phyloP scores from a whole-genome alignment of 37 sponge, comb jelly and placozoan species.

The Halichondria panicea region DNA sequence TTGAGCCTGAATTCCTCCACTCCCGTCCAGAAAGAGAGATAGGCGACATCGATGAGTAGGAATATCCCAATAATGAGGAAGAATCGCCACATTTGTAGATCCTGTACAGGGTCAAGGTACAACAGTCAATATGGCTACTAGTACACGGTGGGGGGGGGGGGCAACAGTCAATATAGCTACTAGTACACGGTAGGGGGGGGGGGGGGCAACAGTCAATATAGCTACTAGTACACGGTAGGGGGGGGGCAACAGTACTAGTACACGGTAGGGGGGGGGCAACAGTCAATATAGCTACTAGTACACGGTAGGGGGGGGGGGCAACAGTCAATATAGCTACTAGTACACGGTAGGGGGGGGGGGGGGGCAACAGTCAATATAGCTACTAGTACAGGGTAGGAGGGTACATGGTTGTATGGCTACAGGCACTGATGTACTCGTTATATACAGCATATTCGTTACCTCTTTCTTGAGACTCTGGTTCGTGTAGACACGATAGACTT shows the following conservation, averaged over 20 bases:
- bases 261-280: not conserved
- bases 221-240: not conserved
- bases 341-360: no score
- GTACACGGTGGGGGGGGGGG: no score
- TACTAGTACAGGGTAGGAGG: no score
- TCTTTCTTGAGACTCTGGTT: conserved; percentile 53
- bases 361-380: no score
- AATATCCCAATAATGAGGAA: conserved; percentile 48
- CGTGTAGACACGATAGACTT: conserved; percentile 75
- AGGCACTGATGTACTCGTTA: no score
- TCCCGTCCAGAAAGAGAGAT: conserved; percentile 61
- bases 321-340: no score
- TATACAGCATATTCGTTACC: conserved; percentile 5
- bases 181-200: no score
- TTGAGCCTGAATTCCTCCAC: conserved; percentile 20
- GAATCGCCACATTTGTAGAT: conserved; percentile 56
- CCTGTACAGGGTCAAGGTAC: conserved; percentile 15
- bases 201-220: not conserved
- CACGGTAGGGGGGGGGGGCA: no score
- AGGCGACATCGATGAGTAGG: conserved; percentile 43
- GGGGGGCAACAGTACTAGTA: not conserved
- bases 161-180: no score
- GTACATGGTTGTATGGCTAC: conserved; percentile 20
- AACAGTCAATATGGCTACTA: no score
- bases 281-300: no score